Conservation (phyloP, 2,888 invertebrate species). For the Aphelenchoides bicaudatus region DNA sequence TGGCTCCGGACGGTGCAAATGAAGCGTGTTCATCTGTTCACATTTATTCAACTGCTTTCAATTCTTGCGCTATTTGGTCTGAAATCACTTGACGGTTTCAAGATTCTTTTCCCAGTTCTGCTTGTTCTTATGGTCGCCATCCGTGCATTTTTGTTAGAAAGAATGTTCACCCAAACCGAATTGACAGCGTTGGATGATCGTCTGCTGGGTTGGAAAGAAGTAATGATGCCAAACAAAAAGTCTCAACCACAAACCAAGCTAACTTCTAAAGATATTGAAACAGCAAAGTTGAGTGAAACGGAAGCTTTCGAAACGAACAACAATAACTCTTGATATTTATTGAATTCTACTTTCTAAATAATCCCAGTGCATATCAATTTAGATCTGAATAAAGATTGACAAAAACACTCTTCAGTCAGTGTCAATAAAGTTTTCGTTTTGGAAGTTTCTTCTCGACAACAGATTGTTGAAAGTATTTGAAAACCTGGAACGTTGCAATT, state of each 20-base stretch:
- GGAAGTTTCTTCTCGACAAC: too few species aligned
- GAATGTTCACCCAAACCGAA: constrained; percentile 37
- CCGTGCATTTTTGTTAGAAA: constrained; percentile 30
- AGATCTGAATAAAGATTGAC: too few species aligned
- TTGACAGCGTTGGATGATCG: constrained; percentile 39
- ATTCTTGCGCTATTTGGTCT: constrained; percentile 62
- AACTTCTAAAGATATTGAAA: not conserved
- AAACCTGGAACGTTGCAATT: too few species aligned
- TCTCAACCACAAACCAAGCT: not conserved
- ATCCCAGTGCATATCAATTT: too few species aligned
- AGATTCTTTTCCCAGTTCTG: constrained; percentile 56
- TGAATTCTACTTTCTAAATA: too few species aligned
- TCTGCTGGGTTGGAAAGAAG: constrained; percentile 36
- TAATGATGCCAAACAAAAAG: constrained; percentile 23
- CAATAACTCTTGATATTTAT: not conserved
- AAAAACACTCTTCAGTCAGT: too few species aligned
- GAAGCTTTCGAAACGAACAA: not conserved
- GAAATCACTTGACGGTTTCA: constrained; percentile 53
- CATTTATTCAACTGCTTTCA: constrained; percentile 62
- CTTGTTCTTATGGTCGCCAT: constrained; percentile 36
- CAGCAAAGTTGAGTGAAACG: not conserved
- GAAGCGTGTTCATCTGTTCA: constrained; percentile 62
- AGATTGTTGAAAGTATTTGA: too few species aligned
- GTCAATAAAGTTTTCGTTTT: too few species aligned
- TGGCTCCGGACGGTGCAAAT: constrained; percentile 56